A percentile compares a stretch with the other conserved stretches of the same genome.
phyloP scores from a whole-genome alignment of 2,888 invertebrate genomes.

The Andrena minutula region DNA sequence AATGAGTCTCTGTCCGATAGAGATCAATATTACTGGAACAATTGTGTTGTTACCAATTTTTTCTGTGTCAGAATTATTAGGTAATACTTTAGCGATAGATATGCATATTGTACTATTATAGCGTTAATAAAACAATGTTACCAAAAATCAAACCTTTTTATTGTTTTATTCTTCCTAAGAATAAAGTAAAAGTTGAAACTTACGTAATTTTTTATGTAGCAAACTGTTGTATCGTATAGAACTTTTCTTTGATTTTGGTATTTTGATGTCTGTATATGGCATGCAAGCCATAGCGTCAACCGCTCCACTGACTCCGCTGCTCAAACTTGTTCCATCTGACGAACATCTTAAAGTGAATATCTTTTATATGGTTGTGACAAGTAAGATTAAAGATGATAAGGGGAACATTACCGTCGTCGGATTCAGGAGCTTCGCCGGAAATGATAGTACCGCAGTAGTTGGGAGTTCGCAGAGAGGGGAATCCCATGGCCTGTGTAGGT shows the following conservation, averaged over 20 bases:
- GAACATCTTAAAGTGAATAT: slow-evolving; percentile 3
- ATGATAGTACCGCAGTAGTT: slow-evolving; percentile 82
- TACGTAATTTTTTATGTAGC: slow-evolving; percentile 82
- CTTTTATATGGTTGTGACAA: not conserved
- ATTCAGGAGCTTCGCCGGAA: slow-evolving; percentile 83
- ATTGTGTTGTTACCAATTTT: slow-evolving; percentile 60
- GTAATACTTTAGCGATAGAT: slow-evolving; percentile 73
- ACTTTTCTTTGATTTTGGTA: slow-evolving; percentile 76
- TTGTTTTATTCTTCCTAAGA: slow-evolving; percentile 6
- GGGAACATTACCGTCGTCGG: slow-evolving; percentile 80
- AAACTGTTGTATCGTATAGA: slow-evolving; percentile 83
- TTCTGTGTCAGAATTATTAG: slow-evolving; percentile 67
- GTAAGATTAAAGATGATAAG: not conserved
- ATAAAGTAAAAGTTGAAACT: slow-evolving; percentile 68
- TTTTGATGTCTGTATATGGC: slow-evolving; percentile 77
- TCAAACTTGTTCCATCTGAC: slow-evolving; percentile 79
- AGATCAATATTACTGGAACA: slow-evolving; percentile 46
- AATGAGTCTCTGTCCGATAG: slow-evolving; percentile 49
- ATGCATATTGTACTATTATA: slow-evolving; percentile 67
- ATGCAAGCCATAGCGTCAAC: slow-evolving; percentile 80
- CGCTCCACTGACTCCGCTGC: slow-evolving; percentile 80
- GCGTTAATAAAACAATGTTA: slow-evolving; percentile 72
- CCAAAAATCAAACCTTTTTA: slow-evolving; percentile 14
- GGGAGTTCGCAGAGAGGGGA: slow-evolving; percentile 72
- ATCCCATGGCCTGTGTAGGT: slow-evolving; percentile 76